Conservation (phyloP, 2,888 invertebrate species). For the Aspidiotus destructor region DNA sequence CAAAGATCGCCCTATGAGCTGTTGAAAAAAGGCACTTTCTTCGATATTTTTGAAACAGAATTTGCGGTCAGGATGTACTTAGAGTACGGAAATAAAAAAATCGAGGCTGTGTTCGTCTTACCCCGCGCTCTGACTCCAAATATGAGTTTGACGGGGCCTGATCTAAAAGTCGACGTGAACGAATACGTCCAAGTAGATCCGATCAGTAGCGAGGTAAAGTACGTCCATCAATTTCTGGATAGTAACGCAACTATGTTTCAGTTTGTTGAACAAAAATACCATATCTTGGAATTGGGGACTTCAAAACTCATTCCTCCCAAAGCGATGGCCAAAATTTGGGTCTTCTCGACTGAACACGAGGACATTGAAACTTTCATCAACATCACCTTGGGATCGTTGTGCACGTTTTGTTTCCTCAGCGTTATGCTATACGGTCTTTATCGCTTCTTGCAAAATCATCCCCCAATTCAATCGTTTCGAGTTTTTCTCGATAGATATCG, state of each 20-base stretch:
- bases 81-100: conserved; percentile 40
- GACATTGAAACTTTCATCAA: conserved; percentile 40
- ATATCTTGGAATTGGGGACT: conserved; percentile 36
- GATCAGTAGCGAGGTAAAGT: too few species aligned
- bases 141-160: neutral
- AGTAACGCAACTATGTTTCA: conserved; percentile 39
- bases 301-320: neutral
- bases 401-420: conserved; percentile 37
- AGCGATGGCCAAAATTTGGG: neutral
- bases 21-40: conserved; percentile 40
- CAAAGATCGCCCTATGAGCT: conserved; percentile 40
- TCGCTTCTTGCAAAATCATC: conserved; percentile 34
- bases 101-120: conserved; percentile 40
- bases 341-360: conserved; percentile 35
- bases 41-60: conserved; percentile 41
- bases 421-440: conserved; percentile 34
- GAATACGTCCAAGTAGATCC: conserved; percentile 25
- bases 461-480: conserved; percentile 36
- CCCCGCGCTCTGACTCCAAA: conserved; percentile 40
- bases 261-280: conserved; percentile 41
- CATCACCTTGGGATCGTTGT: conserved; percentile 37
- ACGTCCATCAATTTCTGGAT: too few species aligned
- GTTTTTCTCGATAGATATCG: conserved; percentile 21
- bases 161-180: neutral
- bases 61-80: conserved; percentile 40